Evolutionary conservation across 64 coral and sea anemone genomes (phyloP).

Genomic region (Dendrophyllia cribrosa): DNA sequence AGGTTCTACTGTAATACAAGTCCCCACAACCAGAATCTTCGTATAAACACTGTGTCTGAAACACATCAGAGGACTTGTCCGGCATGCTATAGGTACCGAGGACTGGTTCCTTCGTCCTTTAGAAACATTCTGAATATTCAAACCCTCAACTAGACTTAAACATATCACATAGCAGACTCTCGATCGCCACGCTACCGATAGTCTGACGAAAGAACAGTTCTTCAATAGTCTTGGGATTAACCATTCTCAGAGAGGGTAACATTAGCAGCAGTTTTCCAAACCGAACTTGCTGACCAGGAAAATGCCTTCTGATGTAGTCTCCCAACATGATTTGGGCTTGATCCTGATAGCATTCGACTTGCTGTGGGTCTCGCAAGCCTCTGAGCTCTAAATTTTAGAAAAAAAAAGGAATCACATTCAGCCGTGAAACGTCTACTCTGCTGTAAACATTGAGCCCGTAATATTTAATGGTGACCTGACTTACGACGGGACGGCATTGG

Average conservation of each 20-base stretch:
- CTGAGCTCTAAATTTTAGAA: constrained; percentile 70
- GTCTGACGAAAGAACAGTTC: constrained; percentile 98
- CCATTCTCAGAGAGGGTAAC: constrained; percentile 87
- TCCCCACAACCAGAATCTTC: too few species aligned
- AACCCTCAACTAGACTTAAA: constrained; percentile 89
- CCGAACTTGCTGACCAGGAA: constrained; percentile 96
- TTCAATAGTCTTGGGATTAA: constrained; percentile 93
- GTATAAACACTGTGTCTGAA: too few species aligned
- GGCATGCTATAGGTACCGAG: too few species aligned
- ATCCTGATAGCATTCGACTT: constrained; percentile 97
- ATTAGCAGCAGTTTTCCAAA: constrained; percentile 96
- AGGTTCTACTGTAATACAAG: too few species aligned
- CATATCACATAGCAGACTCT: constrained; percentile 98
- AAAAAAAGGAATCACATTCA: background rate
- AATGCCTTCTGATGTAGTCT: constrained; percentile 96
- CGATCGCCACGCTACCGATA: constrained; percentile 94
- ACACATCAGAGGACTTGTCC: too few species aligned
- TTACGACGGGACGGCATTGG: too few species aligned
- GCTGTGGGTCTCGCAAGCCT: constrained; percentile 88
- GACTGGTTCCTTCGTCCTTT: too few species aligned
- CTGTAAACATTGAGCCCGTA: too few species aligned
- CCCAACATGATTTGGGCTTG: constrained; percentile 98
- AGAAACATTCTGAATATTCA: background rate
- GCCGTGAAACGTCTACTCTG: background rate
- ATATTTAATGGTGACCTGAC: too few species aligned